Evolutionary conservation across 2,797 vertebrate species (phyloP).

Genomic region (Trachops cirrhosus): DNA sequence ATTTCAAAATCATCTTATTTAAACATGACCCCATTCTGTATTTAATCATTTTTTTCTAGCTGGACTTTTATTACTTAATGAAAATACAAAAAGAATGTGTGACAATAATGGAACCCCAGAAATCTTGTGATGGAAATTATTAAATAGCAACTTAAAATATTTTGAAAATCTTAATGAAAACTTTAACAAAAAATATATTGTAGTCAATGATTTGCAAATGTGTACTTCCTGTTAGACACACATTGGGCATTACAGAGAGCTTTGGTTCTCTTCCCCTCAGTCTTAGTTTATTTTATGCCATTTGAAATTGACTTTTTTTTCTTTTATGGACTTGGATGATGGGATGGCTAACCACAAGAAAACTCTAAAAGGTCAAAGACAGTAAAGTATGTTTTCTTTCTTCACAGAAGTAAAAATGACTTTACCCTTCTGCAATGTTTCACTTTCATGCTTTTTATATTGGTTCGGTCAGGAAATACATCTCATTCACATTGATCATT

Average conservation of each 20-base stretch:
- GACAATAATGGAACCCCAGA: background rate
- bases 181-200: background rate
- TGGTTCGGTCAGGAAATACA: slow-evolving; percentile 65
- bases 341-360: slow-evolving; percentile 60
- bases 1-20: background rate
- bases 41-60: background rate
- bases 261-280: background rate
- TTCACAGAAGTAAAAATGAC: slow-evolving; percentile 67
- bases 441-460: slow-evolving; percentile 69
- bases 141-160: background rate
- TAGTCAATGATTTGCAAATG: background rate
- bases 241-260: background rate
- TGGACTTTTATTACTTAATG: background rate
- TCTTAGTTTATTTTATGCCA: slow-evolving; percentile 52
- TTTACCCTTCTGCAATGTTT: slow-evolving; percentile 63
- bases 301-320: slow-evolving; percentile 13
- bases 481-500: slow-evolving; percentile 75
- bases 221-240: background rate
- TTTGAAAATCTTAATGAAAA: background rate
- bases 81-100: background rate
- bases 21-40: background rate
- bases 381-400: slow-evolving; percentile 49
- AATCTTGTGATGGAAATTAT: background rate
- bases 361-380: slow-evolving; percentile 71
- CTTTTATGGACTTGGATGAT: slow-evolving; percentile 49